phyloP scores from a whole-genome alignment of 64 coral and sea anemone species.

The Porites australiensis region DNA sequence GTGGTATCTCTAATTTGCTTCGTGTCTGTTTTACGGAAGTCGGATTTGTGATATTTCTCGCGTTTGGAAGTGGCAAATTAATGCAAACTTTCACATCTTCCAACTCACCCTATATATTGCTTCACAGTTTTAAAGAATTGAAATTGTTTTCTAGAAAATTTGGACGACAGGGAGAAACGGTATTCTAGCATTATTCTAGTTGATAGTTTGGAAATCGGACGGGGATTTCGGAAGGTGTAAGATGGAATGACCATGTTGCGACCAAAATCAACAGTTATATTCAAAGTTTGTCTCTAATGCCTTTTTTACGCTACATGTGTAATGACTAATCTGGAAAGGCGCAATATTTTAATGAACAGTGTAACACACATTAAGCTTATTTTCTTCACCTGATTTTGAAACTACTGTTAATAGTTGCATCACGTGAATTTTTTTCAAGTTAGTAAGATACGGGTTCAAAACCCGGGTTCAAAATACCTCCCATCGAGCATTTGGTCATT shows the following conservation, averaged over 20 bases:
- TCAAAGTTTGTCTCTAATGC: too few relatives aligned
- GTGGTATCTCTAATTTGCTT: too few relatives aligned
- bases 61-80: not conserved
- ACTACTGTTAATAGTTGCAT: not conserved
- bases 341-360: not conserved
- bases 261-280: not conserved
- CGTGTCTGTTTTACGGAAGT: not conserved
- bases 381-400: not conserved
- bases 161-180: not conserved
- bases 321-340: not conserved
- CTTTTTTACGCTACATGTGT: too few relatives aligned
- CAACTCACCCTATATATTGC: not conserved
- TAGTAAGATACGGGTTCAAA: not conserved
- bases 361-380: not conserved
- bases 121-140: not conserved
- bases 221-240: not conserved
- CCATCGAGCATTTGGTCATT: not conserved
- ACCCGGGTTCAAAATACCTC: not conserved
- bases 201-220: not conserved
- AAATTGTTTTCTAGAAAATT: slow-evolving; percentile 1
- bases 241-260: not conserved
- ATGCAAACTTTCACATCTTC: not conserved
- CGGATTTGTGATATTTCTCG: not conserved
- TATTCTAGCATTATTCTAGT: not conserved
- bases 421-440: not conserved